Base-by-base conservation (phyloP, 2,113 vertebrate species). In the Pimephales promelas region DNA sequence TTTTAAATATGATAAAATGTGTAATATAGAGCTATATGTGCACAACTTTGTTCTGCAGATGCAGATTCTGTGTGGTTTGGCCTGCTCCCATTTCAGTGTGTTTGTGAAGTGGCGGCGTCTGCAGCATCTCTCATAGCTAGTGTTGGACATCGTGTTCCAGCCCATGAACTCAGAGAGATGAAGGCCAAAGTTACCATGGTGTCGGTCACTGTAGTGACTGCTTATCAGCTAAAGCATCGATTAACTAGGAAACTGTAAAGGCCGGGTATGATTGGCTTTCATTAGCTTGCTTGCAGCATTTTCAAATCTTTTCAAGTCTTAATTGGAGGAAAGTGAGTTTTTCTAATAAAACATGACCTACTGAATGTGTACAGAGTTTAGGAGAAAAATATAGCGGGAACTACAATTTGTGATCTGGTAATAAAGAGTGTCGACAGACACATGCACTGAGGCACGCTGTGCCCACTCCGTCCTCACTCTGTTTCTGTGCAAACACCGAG, bases 171-270 rank as follows among this genome's bases (percentile, higher is more conserved):
- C 22, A 43, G 49, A 71, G 54, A 70, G 64, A 71, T 70, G 52
- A 66, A 70, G 49, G 59, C 62, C 62, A 78, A 68, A 56, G 62
- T 59, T 79, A 59, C 74, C 40, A 28, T 84, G 83, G 52, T 16
- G 10, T 68, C 64, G n/a, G 61, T 72, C 76, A 59, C 83, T 71
- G 57, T 61, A 79, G 66, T 72, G 40, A 72, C 62, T 18, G 66
- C 64, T 72, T 79, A 84, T 84, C 76, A 84, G 36, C 52, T 78
- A 49, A 54, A 71, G 52, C 49, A 79, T 52, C 49, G 49, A 84
- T 77, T 26, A 70, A 57, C 28, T 68, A 34, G n/a, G 24, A 45
- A 62, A 77, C 16, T 6, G 82, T 52, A 18, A 64, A 79, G 31
- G 3, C 7, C 24, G 18, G 31, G n/a, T 79, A 2, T 68, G n/a